Conservation (phyloP, 2,113 vertebrate genomes). For the Apodemus speciosus region DNA sequence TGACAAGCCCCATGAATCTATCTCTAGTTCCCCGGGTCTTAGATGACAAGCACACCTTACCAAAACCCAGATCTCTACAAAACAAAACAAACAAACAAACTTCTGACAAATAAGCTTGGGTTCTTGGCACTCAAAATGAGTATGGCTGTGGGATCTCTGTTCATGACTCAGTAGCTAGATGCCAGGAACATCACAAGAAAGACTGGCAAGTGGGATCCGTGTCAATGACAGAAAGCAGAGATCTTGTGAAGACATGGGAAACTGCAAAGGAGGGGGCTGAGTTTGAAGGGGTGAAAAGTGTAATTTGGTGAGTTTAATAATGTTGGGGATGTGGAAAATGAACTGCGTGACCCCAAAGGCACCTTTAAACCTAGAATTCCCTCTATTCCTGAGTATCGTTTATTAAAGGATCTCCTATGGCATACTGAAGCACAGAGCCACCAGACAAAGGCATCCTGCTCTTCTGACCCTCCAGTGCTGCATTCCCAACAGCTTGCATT, state of each 20-base stretch:
- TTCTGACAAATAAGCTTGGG: neutral
- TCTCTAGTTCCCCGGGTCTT: neutral
- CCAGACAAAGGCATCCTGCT: neutral
- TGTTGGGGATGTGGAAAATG: neutral
- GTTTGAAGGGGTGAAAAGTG: slow-evolving; percentile 5
- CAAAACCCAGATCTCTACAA: neutral
- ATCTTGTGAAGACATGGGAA: neutral
- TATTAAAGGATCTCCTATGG: neutral
- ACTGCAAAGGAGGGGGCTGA: neutral
- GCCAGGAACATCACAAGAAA: neutral
- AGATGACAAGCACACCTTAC: neutral
- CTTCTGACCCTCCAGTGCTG: slow-evolving; percentile 6
- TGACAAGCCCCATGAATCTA: neutral
- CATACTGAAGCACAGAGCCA: neutral
- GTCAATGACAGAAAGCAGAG: neutral
- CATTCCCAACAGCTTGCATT: neutral
- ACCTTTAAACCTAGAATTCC: neutral
- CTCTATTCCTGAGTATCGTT: neutral
- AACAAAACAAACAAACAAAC: too few relatives aligned
- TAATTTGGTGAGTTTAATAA: slow-evolving; percentile 26
- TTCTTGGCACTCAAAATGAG: too few relatives aligned
- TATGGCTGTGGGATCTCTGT: neutral
- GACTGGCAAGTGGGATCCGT: neutral
- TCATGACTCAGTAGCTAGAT: neutral
- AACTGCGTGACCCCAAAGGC: neutral